Percentiles rank a stretch among this genome's conserved stretches.
phyloP scores from a whole-genome alignment of 1,140 invertebrate genomes.

The Drosophila orena region DNA sequence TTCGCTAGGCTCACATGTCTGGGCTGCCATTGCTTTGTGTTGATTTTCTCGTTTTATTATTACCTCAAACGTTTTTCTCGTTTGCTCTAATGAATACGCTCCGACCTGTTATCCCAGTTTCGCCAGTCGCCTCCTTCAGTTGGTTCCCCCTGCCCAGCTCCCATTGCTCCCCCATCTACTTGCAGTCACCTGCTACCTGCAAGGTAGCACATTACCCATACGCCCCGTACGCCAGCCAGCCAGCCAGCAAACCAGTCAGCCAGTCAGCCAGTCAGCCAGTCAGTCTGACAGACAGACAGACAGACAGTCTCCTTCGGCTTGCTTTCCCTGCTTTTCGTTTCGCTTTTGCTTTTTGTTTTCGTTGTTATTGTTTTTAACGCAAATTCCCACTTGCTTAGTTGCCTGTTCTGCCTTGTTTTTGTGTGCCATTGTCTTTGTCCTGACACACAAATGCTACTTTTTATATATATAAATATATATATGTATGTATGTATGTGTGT shows the following conservation, averaged over 20 bases:
- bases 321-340: slow-evolving; percentile 16
- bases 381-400: slow-evolving; percentile 82
- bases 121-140: slow-evolving; percentile 4
- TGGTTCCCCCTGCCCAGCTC: neutral
- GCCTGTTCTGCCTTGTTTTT: slow-evolving; percentile 54
- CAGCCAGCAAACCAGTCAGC: slow-evolving; percentile 44
- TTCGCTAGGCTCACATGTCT: slow-evolving; percentile 35
- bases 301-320: slow-evolving; percentile 39
- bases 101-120: slow-evolving; percentile 45
- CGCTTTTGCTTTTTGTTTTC: slow-evolving; percentile 46
- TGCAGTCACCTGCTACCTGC: slow-evolving; percentile 5
- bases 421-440: slow-evolving; percentile 62
- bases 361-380: slow-evolving; percentile 78
- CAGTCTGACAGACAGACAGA: slow-evolving; percentile 49
- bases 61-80: slow-evolving; percentile 60
- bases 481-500: neutral
- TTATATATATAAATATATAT: slow-evolving; percentile 2
- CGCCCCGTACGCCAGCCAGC: slow-evolving; percentile 59
- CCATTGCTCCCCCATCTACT: neutral
- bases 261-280: slow-evolving; percentile 39
- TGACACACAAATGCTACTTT: slow-evolving; percentile 36
- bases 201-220: slow-evolving; percentile 62
- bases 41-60: slow-evolving; percentile 65
- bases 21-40: slow-evolving; percentile 46
- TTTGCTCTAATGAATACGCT: slow-evolving; percentile 72